Evolutionary conservation across 2,888 invertebrate species (phyloP).

Genomic region (Laothoe populi): DNA sequence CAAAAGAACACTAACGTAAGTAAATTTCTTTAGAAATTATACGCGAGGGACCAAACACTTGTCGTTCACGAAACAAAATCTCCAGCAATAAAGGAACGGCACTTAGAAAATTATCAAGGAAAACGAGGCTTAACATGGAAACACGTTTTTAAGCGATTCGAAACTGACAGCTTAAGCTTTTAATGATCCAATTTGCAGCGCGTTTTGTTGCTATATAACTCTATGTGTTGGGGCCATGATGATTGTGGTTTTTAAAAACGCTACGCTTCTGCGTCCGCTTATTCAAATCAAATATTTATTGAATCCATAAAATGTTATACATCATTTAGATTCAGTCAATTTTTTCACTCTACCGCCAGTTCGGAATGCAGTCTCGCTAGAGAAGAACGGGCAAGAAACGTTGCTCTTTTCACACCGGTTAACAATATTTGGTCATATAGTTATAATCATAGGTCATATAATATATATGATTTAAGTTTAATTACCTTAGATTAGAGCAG

Average conservation of each 20-base stretch:
- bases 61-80: slow-evolving; percentile 24
- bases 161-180: slow-evolving; percentile 65
- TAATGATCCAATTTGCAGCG: slow-evolving; percentile 71
- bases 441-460: no score
- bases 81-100: slow-evolving; percentile 27
- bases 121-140: slow-evolving; percentile 45
- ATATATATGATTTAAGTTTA: no score
- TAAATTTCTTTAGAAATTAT: slow-evolving; percentile 15
- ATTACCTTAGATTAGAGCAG: no score
- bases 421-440: no score
- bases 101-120: slow-evolving; percentile 42
- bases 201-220: slow-evolving; percentile 52
- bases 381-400: no score
- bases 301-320: no score
- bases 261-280: not conserved
- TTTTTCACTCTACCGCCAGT: no score
- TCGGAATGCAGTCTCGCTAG: no score
- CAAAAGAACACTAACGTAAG: not conserved
- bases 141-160: slow-evolving; percentile 63
- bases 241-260: slow-evolving; percentile 30
- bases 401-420: no score
- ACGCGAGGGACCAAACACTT: slow-evolving; percentile 2
- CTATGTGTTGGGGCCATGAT: slow-evolving; percentile 43
- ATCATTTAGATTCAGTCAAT: no score
- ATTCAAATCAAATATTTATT: no score